Evolutionary conservation across 2,113 vertebrate species (phyloP), one percentile per base, ranked within the genome.

Genomic region (Elaphurus davidianus): DNA sequence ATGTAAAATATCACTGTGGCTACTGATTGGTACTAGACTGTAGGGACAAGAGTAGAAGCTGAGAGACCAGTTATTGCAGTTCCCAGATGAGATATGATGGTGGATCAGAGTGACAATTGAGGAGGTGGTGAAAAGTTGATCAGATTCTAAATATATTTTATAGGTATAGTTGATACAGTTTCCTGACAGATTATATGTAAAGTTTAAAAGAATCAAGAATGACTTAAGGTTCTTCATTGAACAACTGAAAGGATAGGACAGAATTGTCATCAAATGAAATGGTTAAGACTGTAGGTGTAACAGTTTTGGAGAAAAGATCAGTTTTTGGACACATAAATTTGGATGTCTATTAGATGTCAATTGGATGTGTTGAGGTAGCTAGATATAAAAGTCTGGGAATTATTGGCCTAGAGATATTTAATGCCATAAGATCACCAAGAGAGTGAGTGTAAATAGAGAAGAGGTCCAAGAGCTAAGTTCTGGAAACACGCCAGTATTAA

Each of bases 121-220:
- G 64, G 13, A 79, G 14, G 47, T 57, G 19, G 40, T 84, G 19
- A 84, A 52, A 84, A 84, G 36, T 28, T 84, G 27, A 91, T 88
- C 47, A 94, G 23, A 92, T 60, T 79, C 62, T 94, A 79, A 88
- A 16, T 97, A 76, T 57, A 45, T 84, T 85, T 94, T 94, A 55
- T 52, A 87, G 50, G 64, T 91, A 85, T 17, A 94, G 19, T 62
- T 16, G n/a, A 87, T 28, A 91, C 27, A 67, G n/a, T 64, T 83
- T 88, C 43, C 59, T 71, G 36, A 57, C 2, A 62, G 27, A 76
- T 78, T 85, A 21, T 52, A 54, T 81, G 43, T 60, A 92, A 40
- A 43, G 12, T 84, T 21, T 28, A n/a, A 92, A 28, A 92, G 15
- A 47, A 59, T 78, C 30, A 47, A 97, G 78, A 79, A 95, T 79